These are phyloP conservation scores for Andrena bicolor DNA, from an alignment of 2,888 invertebrate genomes.

Conservation along the genomic window DNA sequence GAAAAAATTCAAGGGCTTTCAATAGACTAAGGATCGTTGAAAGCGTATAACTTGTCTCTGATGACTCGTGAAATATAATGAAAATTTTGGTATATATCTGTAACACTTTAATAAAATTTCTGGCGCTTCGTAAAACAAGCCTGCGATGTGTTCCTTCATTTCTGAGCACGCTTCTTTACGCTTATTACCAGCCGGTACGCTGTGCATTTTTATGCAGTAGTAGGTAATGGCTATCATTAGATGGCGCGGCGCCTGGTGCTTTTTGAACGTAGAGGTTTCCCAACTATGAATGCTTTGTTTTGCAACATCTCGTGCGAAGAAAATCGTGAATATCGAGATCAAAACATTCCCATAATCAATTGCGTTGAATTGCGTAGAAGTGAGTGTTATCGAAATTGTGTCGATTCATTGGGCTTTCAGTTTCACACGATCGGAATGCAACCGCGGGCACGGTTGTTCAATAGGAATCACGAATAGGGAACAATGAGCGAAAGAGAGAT, in stretches of 20 bases:
- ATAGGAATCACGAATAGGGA: slow-evolving; percentile 5
- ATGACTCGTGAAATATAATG: slow-evolving; percentile 27
- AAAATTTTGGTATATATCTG: slow-evolving; percentile 32
- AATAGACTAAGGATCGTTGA: slow-evolving; percentile 11
- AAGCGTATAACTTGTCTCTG: slow-evolving; percentile 18
- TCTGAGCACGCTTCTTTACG: not conserved
- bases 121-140: slow-evolving; percentile 37
- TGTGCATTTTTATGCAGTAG: not conserved
- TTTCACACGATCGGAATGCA: slow-evolving; percentile 8
- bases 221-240: not conserved
- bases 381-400: not conserved
- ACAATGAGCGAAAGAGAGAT: slow-evolving; percentile 24
- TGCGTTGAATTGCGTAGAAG: not conserved
- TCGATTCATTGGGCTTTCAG: slow-evolving; percentile 5
- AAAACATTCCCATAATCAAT: slow-evolving; percentile 8
- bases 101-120: slow-evolving; percentile 44
- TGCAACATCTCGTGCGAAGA: not conserved
- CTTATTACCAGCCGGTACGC: not conserved
- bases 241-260: not conserved
- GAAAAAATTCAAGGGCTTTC: slow-evolving; percentile 9
- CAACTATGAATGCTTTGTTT: not conserved
- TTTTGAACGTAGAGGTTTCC: slow-evolving; percentile 16
- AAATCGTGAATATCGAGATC: not conserved
- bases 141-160: slow-evolving; percentile 3
- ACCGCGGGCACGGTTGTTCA: not conserved